Evolutionary conservation across 1,140 invertebrate species (phyloP), one percentile per base, ranked within the genome.

Genomic region (Aphis craccivora): DNA sequence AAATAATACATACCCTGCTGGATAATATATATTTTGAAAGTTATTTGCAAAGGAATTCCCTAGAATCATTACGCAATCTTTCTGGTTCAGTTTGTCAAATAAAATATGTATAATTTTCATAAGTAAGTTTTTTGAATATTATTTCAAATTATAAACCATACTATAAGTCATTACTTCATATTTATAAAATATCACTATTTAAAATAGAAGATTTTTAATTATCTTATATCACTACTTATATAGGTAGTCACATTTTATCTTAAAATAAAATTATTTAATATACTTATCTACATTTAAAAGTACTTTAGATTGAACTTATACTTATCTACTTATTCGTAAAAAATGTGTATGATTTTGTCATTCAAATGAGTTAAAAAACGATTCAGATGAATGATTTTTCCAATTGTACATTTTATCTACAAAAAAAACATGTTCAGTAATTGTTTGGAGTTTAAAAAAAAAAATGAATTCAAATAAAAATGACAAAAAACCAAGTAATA

Each of bases 41-140:
- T 91, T 91, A 67, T 67, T 91, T 67, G 18, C 55, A 45, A 43
- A 67, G 37, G 37, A 90, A 91, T 91, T 91, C 53, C 25, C 40
- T 2, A 43, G 37, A 60, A 35, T 76, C n/a, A 20, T 30, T 40
- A n/a, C 3, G 9, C 11, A 23, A 37, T 90, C 20, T 2, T 37
- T n/a, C 35, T 18, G 53, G 25, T 51, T 51, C 35, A 37, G 87
- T 55, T 30, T 67, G 53, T 67, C 23, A 60, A 90, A 60, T 90
- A 40, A 55, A 90, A 90, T 90, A 51, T n/a, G 30, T 76, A 40
- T 43, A 2, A 45, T 45, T 43, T 87, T 87, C 43, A 30, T 30
- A 48, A 48, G 43, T 48, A 6, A 45, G 25, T 45, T 86, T 86
- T 45, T 4, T 30, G 18, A 87, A 87, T 87, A 87, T 87, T 2